A percentile compares a stretch with the other conserved stretches of the same genome.
Conservation (phyloP, 2,797 vertebrate species). For the Urocyon cinereoargenteus region DNA sequence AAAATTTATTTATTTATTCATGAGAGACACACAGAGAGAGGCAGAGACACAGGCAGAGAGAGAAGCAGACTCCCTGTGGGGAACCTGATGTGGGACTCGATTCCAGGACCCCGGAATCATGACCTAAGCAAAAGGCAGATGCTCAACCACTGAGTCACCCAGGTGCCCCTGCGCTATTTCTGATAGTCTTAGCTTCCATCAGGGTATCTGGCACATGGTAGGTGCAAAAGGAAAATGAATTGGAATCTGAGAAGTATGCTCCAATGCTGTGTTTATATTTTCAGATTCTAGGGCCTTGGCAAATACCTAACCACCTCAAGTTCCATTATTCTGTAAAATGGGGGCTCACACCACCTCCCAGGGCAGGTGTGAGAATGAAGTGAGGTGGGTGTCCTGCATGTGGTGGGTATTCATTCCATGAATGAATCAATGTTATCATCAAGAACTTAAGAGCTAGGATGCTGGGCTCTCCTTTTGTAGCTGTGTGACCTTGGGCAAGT, state of each 20-base stretch:
- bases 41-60: too few species aligned
- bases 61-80: too few species aligned
- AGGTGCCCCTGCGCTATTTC: not conserved
- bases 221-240: not conserved
- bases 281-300: not conserved
- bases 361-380: not conserved
- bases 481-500: not conserved
- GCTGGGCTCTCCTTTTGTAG: not conserved
- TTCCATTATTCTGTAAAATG: not conserved
- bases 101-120: too few species aligned
- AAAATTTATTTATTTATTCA: too few species aligned
- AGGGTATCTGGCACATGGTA: not conserved
- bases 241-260: not conserved
- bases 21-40: too few species aligned
- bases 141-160: too few species aligned
- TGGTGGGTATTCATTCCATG: not conserved
- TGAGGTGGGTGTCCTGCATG: not conserved
- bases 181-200: not conserved
- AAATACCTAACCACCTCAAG: not conserved
- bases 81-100: too few species aligned
- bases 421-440: not conserved
- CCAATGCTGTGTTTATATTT: not conserved
- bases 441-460: not conserved
- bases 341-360: not conserved
- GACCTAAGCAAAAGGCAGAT: too few species aligned